Percentiles rank a stretch among this genome's conserved stretches.
Evolutionary conservation across 1,140 invertebrate genomes (phyloP).

Genomic region (Globodera rostochiensis): DNA sequence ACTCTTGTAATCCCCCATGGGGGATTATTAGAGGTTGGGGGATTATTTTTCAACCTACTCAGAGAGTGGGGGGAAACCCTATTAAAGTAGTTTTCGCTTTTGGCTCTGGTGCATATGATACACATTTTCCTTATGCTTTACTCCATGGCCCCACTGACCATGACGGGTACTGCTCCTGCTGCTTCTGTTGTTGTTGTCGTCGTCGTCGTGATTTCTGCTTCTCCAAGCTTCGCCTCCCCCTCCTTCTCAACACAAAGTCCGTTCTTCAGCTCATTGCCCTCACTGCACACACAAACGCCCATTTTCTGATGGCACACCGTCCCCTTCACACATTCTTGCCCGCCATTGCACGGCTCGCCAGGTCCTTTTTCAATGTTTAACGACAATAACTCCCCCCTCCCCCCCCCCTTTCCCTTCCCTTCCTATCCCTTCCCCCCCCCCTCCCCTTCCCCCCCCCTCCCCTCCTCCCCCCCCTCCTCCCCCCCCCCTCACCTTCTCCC

Average conservation of each 20-base stretch:
- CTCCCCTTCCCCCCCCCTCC: no score
- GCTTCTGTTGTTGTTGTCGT: conserved; percentile 23
- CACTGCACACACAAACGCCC: conserved; percentile 61
- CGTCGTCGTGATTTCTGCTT: background rate
- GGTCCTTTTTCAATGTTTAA: conserved; percentile 48
- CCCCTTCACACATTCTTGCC: conserved; percentile 53
- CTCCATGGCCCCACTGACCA: background rate
- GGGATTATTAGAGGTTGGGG: no score
- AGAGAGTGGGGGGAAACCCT: no score
- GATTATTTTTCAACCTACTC: no score
- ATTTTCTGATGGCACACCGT: conserved; percentile 59
- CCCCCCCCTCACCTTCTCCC: no score
- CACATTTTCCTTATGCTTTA: no score
- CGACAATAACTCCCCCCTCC: background rate
- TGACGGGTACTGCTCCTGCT: conserved; percentile 9
- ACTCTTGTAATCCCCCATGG: no score
- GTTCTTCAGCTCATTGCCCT: conserved; percentile 56
- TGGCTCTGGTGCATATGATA: no score
- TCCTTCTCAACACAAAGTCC: conserved; percentile 52
- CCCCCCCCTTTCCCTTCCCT: no score
- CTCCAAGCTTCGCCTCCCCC: background rate
- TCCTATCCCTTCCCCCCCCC: no score
- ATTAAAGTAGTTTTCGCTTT: no score
- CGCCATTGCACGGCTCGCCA: conserved; percentile 60
- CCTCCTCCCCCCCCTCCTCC: no score